phyloP scores from a whole-genome alignment of 2,797 vertebrate genomes.

The Iguana delicatissima region DNA sequence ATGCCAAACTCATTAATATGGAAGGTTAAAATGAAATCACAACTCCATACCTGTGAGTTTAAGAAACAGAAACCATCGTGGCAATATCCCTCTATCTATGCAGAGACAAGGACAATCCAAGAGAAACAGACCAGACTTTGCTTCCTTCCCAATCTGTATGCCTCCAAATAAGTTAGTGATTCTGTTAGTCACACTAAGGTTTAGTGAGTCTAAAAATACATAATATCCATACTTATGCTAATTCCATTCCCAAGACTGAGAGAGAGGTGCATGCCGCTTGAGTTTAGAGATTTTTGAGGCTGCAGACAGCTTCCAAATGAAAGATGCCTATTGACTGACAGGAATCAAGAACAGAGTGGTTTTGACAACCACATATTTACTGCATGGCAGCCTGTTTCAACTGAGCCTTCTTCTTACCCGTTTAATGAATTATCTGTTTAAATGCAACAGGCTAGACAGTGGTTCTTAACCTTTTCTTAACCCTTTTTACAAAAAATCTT shows the following conservation, averaged over 20 bases:
- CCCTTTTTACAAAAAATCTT: too few relatives aligned
- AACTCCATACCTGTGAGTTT: neutral
- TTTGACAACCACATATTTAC: neutral
- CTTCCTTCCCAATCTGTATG: too few relatives aligned
- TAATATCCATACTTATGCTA: constrained; percentile 1
- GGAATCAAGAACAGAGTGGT: neutral
- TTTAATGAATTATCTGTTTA: constrained; percentile 14
- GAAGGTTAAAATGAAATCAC: too few relatives aligned
- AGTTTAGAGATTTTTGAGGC: neutral
- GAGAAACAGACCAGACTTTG: neutral
- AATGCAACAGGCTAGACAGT: neutral
- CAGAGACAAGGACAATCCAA: neutral
- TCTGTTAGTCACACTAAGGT: neutral
- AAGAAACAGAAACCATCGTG: neutral
- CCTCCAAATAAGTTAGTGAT: too few relatives aligned
- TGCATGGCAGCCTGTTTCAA: neutral
- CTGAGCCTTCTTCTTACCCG: neutral
- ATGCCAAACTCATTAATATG: neutral
- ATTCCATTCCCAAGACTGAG: neutral
- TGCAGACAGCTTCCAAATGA: neutral
- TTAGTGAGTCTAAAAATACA: constrained; percentile 20
- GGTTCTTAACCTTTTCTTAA: too few relatives aligned
- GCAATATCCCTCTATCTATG: neutral
- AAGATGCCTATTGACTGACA: neutral
- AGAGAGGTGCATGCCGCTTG: neutral